Evolutionary conservation across 1,140 invertebrate species (phyloP).

Genomic region (Lepeophtheirus salmonis): DNA sequence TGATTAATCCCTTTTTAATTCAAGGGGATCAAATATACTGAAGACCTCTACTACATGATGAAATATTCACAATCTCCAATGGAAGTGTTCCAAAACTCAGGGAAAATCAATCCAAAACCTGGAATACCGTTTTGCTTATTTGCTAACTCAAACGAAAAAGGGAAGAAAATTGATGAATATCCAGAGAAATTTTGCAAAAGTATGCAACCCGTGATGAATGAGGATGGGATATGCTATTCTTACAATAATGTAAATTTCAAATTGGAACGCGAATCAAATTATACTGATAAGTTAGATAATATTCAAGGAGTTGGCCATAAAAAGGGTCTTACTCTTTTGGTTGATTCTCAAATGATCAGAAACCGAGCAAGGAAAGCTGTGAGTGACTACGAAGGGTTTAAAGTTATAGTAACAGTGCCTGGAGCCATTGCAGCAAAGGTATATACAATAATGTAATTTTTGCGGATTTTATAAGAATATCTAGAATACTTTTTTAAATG

Average conservation of each 20-base stretch:
- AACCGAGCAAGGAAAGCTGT: neutral
- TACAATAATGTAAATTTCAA: constrained; percentile 5
- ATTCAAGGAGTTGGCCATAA: neutral
- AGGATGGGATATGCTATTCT: neutral
- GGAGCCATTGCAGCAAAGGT: constrained; percentile 2
- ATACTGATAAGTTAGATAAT: neutral
- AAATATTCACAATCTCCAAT: neutral
- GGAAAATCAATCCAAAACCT: neutral
- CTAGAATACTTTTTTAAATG: too few relatives aligned
- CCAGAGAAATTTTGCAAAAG: neutral
- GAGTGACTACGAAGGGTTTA: constrained; percentile 2
- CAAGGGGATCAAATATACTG: neutral
- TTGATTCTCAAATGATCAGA: neutral
- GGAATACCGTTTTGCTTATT: neutral
- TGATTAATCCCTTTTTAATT: too few relatives aligned
- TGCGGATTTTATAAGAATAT: too few relatives aligned
- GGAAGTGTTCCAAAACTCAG: neutral
- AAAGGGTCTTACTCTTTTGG: neutral
- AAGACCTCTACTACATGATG: neutral
- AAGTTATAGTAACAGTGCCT: constrained; percentile 4
- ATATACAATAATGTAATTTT: too few relatives aligned
- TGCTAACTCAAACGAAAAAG: neutral
- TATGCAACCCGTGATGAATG: constrained; percentile 1
- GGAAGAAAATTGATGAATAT: neutral
- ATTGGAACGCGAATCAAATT: neutral